Conservation (phyloP, 2,113 vertebrate genomes). For the Thalassoma bifasciatum region DNA sequence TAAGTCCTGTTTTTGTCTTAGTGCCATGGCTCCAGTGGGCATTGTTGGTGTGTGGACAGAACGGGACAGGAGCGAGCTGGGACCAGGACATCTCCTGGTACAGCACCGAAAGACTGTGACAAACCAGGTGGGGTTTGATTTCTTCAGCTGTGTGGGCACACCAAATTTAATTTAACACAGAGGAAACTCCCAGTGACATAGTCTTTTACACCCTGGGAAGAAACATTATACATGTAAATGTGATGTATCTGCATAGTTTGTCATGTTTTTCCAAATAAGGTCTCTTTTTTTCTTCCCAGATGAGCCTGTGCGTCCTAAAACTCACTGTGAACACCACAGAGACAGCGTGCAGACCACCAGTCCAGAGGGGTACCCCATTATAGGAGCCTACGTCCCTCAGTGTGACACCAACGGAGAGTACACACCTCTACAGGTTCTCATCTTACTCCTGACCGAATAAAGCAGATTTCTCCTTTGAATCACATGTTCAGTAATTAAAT, state of each 20-base stretch:
- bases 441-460: not conserved
- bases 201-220: too few relatives aligned
- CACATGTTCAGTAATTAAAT: not conserved
- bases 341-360: conserved; percentile 55
- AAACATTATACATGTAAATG: too few relatives aligned
- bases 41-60: conserved; percentile 89
- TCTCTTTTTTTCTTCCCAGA: not conserved
- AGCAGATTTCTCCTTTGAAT: not conserved
- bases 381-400: conserved; percentile 81
- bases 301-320: conserved; percentile 48
- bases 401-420: conserved; percentile 84
- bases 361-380: conserved; percentile 29
- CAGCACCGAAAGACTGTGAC: conserved; percentile 63
- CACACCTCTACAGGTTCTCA: conserved; percentile 75
- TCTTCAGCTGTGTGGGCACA: too few relatives aligned
- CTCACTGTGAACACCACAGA: conserved; percentile 82
- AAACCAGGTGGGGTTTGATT: conserved; percentile 78
- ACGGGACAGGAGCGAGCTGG: conserved; percentile 84
- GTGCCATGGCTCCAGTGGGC: conserved; percentile 83
- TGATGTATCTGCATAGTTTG: not conserved
- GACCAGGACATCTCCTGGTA: conserved; percentile 80
- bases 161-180: too few relatives aligned
- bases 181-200: too few relatives aligned
- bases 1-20: conserved; percentile 51
- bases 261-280: not conserved